Evolutionary conservation across 2,888 invertebrate species (phyloP), one percentile per base, ranked within the genome.

Genomic region (Hemaris fuciformis): DNA sequence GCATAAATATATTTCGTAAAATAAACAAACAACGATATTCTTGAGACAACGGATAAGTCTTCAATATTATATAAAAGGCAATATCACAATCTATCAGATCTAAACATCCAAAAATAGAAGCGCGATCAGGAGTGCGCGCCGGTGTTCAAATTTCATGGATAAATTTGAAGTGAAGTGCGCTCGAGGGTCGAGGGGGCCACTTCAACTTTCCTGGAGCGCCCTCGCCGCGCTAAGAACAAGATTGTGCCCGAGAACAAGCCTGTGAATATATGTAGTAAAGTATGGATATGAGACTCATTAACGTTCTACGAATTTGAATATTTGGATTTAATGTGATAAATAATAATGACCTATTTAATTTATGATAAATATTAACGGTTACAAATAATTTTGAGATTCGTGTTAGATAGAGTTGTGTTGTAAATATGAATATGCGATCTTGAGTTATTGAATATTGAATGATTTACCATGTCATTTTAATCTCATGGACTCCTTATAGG

Each of bases 121-220:
- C 60, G 68, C 61, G 67, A 66, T 71, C 73, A 68, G 73, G 66
- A 65, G 64, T 25, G 22, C 69, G 61, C 60, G 41, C 67, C 23
- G 56, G 31, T 61, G 73, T 72, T 60, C 60, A 70, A 74, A 72
- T 70, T 70, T 70, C 70, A 71, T 69, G 75, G 75, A 75, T 75
- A 75, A 76, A 76, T 74, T 73, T 75, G 69, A 74, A 66, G 62
- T 59, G 59, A 56, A 76, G 75, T 10, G 59, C 71, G 60, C 76
- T 80, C 59, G 53, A 56, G 27, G 67, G 62, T 59, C 61, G 59
- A 61, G 57, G 69, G 70, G 71, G 64, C 61, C 71, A 59, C 75
- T 77, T 64, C 41, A 67, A 67, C 59, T 64, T 62, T 65, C 64
- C 65, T 62, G 61, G 63, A 73, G 73, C 45, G 60, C 64, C 43